These are phyloP conservation scores for Glaucomys volans DNA, from an alignment of 2,113 vertebrate species.

Conservation along the genomic window DNA sequence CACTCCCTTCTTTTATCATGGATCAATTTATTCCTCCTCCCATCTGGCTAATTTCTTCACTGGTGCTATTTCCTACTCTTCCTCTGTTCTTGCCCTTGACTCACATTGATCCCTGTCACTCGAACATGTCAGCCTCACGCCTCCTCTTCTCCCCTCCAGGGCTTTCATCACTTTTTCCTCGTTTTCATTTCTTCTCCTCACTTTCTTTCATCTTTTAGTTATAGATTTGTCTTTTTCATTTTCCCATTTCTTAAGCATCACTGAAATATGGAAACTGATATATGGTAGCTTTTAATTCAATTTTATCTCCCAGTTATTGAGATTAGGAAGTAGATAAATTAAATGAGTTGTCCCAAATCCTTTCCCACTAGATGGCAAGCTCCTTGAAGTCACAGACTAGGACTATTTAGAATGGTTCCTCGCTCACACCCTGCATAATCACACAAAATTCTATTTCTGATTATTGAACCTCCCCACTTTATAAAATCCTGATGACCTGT, in stretches of 20 bases:
- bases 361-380: background rate
- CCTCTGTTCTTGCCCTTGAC: background rate
- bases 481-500: background rate
- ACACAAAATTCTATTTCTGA: background rate
- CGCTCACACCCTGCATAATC: background rate
- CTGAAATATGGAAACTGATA: constrained; percentile 30
- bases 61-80: background rate
- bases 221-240: background rate
- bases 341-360: background rate
- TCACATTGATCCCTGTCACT: background rate
- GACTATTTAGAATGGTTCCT: background rate
- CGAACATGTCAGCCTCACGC: background rate
- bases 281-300: background rate
- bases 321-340: background rate
- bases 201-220: background rate
- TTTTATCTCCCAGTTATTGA: background rate
- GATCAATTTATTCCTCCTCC: constrained; percentile 37
- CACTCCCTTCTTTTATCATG: constrained; percentile 55
- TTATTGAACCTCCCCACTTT: background rate
- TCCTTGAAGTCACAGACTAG: background rate
- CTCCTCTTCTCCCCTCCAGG: background rate
- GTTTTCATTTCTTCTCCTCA: constrained; percentile 24
- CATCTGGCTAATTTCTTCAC: background rate
- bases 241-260: constrained; percentile 34
- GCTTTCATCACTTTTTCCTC: background rate